These are phyloP conservation scores for Stigmatopora argus DNA, from an alignment of 2,113 vertebrate species.

Conservation along the genomic window DNA sequence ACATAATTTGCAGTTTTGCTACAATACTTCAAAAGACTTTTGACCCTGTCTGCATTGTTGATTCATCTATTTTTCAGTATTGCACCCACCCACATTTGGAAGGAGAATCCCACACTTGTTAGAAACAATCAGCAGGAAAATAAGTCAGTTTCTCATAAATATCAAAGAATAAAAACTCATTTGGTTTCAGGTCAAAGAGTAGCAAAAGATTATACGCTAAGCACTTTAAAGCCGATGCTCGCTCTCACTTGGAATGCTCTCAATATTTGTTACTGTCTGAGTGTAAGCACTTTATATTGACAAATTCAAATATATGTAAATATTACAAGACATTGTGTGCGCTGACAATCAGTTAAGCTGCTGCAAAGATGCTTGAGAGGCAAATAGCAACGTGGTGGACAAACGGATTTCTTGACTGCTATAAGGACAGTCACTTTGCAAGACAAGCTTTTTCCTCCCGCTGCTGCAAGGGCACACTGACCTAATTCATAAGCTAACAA, in stretches of 20 bases:
- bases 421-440: constrained; percentile 45
- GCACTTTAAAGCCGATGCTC: constrained; percentile 10
- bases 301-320: constrained; percentile 46
- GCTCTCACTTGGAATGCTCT: constrained; percentile 6
- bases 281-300: constrained; percentile 36
- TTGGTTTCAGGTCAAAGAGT: constrained; percentile 17
- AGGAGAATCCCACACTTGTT: constrained; percentile 40
- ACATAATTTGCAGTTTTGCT: neutral
- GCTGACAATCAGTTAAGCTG: constrained; percentile 32
- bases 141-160: constrained; percentile 40
- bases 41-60: constrained; percentile 45
- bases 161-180: constrained; percentile 19
- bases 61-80: constrained; percentile 36
- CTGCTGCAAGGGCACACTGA: constrained; percentile 65
- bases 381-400: constrained; percentile 29
- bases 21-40: constrained; percentile 35
- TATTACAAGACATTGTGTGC: constrained; percentile 31
- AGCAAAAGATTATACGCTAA: constrained; percentile 40
- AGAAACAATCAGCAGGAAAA: constrained; percentile 46
- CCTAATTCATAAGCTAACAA: constrained; percentile 69
- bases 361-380: constrained; percentile 47
- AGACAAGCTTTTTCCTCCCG: constrained; percentile 45
- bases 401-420: constrained; percentile 54
- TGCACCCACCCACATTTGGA: constrained; percentile 39
- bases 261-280: constrained; percentile 17